Base-by-base conservation (phyloP, 1,140 invertebrate species). In the Stegodyphus mimosarum region DNA sequence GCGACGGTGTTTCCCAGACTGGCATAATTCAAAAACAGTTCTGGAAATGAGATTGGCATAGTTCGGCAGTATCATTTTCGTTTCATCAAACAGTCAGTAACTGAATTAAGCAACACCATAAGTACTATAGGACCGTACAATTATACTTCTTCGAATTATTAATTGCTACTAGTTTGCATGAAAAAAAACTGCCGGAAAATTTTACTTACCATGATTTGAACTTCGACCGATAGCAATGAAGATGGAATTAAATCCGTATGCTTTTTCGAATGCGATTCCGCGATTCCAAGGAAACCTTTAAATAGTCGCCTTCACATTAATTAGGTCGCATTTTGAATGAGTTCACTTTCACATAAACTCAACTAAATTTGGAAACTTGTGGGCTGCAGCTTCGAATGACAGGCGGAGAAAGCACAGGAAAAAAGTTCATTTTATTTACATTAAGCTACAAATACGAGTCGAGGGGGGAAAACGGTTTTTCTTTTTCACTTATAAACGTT, bases 301-400 rank as follows among this genome's bases (percentile, higher is more conserved):
- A 84, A 84, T 84, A 84, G 81, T 17, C 74, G 17, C 13, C 51
- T 74, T 18, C 50, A 50, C 73, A 51, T 84, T 84, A 84, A 84
- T 84, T 84, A 50, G 81, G 81, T 53, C 81, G 63, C 48, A 49
- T 17, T 81, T 76, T 49, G 10, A 69, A 51, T 55, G 49, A 51
- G 55, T 53, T 84, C 72, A 69, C 64, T 84, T 84, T 84, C 49
- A 70, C 17, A 76, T 84, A 83, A 83, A 83, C 80, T 83, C 80
- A 52, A 72, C 80, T 84, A 84, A 84, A 84, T 84, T 84, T 84
- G 81, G 81, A 75, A 84, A 75, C 63, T n/a, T n/a, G 81, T 84
- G 81, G 81, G 81, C 13, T 70, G 73, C 15, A 69, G 60, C 50
- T 75, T 83, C 80, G 55, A 74, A 83, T 83, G 69, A 74, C 71